Evolutionary conservation across 1,140 invertebrate species (phyloP), one percentile per base, ranked within the genome.

Genomic region (Drosophila serrata): DNA sequence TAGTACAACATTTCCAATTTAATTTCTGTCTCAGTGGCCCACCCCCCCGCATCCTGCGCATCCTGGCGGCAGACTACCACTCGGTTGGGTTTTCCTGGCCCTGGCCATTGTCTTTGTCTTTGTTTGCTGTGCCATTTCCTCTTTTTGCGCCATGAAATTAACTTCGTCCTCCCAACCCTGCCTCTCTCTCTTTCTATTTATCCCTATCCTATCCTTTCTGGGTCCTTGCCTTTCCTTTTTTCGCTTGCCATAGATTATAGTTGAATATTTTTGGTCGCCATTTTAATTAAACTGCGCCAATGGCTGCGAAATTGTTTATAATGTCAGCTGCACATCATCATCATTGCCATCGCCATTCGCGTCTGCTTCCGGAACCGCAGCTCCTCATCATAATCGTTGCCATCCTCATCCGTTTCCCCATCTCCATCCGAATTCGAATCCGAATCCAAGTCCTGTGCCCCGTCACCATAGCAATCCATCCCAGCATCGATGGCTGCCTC

Each of bases 111-210:
- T 87, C 84, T 87, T 88, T 87, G 73, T 73, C 72, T 80, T 90
- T 87, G 84, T 90, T 88, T 87, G 85, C 81, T 81, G 76, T 88
- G 81, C 68, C 73, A 88, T 84, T 88, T 88, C 81, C 81, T 74
- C 67, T 90, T 19, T 82, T 82, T 70, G 57, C 81, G 63, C 86
- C 80, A 80, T 78, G 84, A 80, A 87, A 87, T 90, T 87, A 88
- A 84, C 84, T 46, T 24, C 22, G 43, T 24, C 43, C 43, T n/a
- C 43, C 80, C 62, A 62, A 45, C 46, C 46, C 65, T 17, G 17
- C 22, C 17, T 42, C 43, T 22, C 15, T 31, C 39, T 27, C 1
- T 33, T 17, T 31, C 39, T 27, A 1, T 33, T 17, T 31, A 22
- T 46, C 24, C 15, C 19, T 15, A 15, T 15, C 62, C n/a, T n/a